Evolutionary conservation across 1,140 invertebrate genomes (phyloP).

Genomic region (Lepidurus packardi): DNA sequence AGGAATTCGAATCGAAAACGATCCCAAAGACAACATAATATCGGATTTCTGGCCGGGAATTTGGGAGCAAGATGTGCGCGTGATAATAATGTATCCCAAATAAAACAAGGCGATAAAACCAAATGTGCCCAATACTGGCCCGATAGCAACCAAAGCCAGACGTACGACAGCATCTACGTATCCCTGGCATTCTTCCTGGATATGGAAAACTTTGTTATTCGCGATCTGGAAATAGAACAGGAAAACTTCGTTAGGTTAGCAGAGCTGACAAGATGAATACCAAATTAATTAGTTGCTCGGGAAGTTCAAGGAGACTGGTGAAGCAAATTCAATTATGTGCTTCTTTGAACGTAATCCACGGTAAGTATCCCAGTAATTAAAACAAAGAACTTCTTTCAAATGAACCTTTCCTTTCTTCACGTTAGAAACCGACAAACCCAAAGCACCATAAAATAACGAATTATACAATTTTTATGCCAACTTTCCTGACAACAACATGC

Average conservation of each 20-base stretch:
- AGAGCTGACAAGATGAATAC: background rate
- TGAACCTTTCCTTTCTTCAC: too few species aligned
- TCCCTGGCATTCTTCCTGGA: background rate
- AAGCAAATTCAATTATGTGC: slow-evolving; percentile 18
- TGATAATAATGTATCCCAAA: slow-evolving; percentile 49
- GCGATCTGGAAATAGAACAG: background rate
- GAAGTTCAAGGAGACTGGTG: background rate
- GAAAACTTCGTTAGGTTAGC: background rate
- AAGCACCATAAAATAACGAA: too few species aligned
- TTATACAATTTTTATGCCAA: too few species aligned
- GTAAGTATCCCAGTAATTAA: too few species aligned
- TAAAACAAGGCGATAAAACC: background rate
- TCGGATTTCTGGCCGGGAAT: slow-evolving; percentile 56
- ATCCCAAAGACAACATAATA: slow-evolving; percentile 51
- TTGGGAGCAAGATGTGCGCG: slow-evolving; percentile 49
- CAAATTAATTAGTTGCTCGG: background rate
- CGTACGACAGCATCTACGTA: background rate
- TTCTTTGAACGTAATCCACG: too few species aligned
- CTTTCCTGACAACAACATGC: too few species aligned
- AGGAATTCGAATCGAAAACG: background rate
- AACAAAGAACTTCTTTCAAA: too few species aligned
- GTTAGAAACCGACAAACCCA: too few species aligned
- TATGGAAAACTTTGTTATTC: background rate
- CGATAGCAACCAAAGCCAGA: background rate
- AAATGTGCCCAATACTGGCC: slow-evolving; percentile 30